Evolutionary conservation across 64 coral and sea anemone genomes (phyloP), one percentile per base, ranked within the genome.

Genomic region (Stylophora pistillata): DNA sequence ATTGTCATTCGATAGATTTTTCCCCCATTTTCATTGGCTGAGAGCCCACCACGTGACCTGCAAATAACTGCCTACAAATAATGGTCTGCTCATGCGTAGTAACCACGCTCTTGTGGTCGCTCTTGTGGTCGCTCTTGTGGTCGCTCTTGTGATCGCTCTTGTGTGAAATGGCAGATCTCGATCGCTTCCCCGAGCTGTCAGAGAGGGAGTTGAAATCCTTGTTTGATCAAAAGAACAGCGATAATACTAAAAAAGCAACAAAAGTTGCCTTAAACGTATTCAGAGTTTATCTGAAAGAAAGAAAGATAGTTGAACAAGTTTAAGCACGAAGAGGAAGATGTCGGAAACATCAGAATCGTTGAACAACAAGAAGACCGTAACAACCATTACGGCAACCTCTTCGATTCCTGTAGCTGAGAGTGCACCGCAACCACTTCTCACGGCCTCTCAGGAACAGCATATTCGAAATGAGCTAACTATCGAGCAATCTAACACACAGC

Each of bases 291-390:
- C 78, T 80, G 1, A 80, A 62, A 58, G 55, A 80, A 80, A 56
- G 21, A 58, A n/a, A 58, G 37, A 77, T 47, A 57, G 70, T 18
- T 54, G 54, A 90, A 90, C 77, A 72, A 74, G 78, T 54, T 54
- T 90, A 66, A 33, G 21, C 78, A 30, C 6, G 63, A 90, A 81
- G 78, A 81, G 88, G 52, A 82, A 90, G 56, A 90, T 82, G 88
- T 71, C 26, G 14, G 77, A 90, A 82, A 66, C 88, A 47, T 72
- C 75, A 34, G 26, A 72, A 47, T 58, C 25, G 6, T 30, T 2
- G 14, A 9, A 85, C 13, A 41, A 32, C 75, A 77, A 41, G 4
- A 23, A n/a, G n/a, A n/a, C n/a, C n/a, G n/a, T n/a, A n/a, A n/a
- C n/a, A n/a, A n/a, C n/a, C n/a, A n/a, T n/a, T n/a, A n/a, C n/a